Evolutionary conservation across 2,888 invertebrate genomes (phyloP).

Genomic region (Aquatica leii): DNA sequence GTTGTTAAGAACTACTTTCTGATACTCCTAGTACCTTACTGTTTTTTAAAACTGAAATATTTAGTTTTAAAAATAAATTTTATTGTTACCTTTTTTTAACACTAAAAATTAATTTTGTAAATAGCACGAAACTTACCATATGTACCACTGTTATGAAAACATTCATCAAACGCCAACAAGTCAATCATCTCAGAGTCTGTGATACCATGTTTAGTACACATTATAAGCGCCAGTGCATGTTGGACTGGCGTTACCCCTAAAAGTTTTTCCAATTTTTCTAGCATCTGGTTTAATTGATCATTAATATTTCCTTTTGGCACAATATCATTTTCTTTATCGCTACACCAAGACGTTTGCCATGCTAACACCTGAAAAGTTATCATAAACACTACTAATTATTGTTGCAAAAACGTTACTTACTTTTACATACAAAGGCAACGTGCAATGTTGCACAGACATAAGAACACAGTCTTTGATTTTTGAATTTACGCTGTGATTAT

Average conservation of each 20-base stretch:
- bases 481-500: conserved; percentile 69
- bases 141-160: conserved; percentile 70
- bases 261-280: conserved; percentile 74
- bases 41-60: too few relatives aligned
- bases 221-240: conserved; percentile 74
- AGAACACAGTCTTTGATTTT: conserved; percentile 67
- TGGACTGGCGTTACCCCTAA: conserved; percentile 72
- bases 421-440: conserved; percentile 75
- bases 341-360: conserved; percentile 70
- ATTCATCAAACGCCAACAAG: conserved; percentile 69
- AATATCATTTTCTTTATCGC: conserved; percentile 65
- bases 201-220: conserved; percentile 79
- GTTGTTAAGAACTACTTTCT: too few relatives aligned
- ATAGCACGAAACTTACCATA: conserved; percentile 69
- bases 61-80: too few relatives aligned
- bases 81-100: too few relatives aligned
- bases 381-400: conserved; percentile 29
- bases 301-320: conserved; percentile 65
- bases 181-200: conserved; percentile 84
- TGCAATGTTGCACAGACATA: conserved; percentile 70
- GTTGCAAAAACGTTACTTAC: conserved; percentile 53
- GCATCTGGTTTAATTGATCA: conserved; percentile 71
- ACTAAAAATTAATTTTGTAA: too few relatives aligned
- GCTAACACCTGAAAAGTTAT: conserved; percentile 69
- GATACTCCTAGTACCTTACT: too few relatives aligned